Percentiles rank a stretch among this genome's conserved stretches.
phyloP scores from a whole-genome alignment of 2,797 vertebrate species.

The Myotis vivesi region DNA sequence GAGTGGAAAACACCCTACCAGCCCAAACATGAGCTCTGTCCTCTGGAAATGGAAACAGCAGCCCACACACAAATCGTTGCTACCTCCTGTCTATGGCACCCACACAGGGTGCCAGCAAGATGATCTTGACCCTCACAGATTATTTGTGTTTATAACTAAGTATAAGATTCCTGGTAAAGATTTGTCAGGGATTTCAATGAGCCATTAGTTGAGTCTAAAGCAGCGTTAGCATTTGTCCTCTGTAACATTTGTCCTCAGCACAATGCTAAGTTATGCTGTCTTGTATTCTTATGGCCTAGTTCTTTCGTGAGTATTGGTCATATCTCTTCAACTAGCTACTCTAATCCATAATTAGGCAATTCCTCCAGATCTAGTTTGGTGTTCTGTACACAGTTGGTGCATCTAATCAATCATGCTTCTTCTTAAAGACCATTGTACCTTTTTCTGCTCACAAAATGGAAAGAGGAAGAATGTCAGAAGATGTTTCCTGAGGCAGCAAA shows the following conservation, averaged over 20 bases:
- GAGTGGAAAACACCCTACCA: constrained; percentile 61
- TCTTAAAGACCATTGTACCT: background rate
- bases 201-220: background rate
- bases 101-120: background rate
- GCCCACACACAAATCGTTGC: constrained; percentile 70
- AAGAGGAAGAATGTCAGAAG: background rate
- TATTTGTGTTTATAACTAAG: background rate
- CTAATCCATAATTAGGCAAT: background rate
- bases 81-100: background rate
- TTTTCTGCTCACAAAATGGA: background rate
- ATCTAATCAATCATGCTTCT: background rate
- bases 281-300: background rate
- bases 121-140: background rate
- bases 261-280: background rate
- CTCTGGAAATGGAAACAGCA: constrained; percentile 78
- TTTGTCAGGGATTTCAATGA: background rate
- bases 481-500: background rate
- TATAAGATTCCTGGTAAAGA: background rate
- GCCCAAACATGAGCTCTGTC: constrained; percentile 79
- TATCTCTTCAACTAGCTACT: background rate
- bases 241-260: background rate
- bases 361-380: background rate
- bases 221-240: background rate
- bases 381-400: background rate
- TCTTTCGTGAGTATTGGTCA: background rate